These are phyloP conservation scores for Cossypha niveicapilla DNA, from an alignment of 2,797 vertebrate species.

Conservation along the genomic window DNA sequence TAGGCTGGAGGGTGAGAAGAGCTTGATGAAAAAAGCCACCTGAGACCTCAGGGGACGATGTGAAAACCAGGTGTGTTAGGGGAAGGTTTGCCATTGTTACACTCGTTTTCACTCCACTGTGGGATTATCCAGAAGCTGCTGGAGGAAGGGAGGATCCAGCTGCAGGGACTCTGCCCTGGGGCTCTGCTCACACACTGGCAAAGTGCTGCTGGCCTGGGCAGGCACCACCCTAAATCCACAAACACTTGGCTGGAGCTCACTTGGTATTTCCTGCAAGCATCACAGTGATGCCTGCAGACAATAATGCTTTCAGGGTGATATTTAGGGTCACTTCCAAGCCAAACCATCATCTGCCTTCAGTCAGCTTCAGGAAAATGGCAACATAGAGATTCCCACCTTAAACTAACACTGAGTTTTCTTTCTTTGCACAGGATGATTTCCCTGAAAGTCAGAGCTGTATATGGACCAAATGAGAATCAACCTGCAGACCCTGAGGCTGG, in stretches of 20 bases:
- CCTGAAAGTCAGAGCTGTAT: neutral
- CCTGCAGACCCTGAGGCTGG: neutral
- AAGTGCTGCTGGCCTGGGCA: neutral
- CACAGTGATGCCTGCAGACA: neutral
- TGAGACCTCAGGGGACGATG: neutral
- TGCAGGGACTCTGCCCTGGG: neutral
- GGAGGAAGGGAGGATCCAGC: neutral
- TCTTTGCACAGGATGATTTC: neutral
- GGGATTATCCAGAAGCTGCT: neutral
- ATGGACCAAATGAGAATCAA: neutral
- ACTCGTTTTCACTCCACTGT: neutral
- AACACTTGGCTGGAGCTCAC: neutral
- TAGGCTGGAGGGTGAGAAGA: neutral
- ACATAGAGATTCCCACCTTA: accelerated
- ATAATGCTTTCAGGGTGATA: neutral
- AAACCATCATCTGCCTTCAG: neutral
- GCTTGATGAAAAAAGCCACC: neutral
- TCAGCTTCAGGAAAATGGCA: neutral
- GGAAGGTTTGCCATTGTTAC: neutral
- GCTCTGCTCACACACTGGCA: neutral
- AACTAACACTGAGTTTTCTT: neutral
- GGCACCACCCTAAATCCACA: neutral
- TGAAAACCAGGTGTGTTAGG: neutral
- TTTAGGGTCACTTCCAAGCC: neutral
- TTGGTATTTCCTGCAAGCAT: neutral